These are phyloP conservation scores for Etheostoma nigrum DNA, from an alignment of 2,797 vertebrate species.

Conservation along the genomic window DNA sequence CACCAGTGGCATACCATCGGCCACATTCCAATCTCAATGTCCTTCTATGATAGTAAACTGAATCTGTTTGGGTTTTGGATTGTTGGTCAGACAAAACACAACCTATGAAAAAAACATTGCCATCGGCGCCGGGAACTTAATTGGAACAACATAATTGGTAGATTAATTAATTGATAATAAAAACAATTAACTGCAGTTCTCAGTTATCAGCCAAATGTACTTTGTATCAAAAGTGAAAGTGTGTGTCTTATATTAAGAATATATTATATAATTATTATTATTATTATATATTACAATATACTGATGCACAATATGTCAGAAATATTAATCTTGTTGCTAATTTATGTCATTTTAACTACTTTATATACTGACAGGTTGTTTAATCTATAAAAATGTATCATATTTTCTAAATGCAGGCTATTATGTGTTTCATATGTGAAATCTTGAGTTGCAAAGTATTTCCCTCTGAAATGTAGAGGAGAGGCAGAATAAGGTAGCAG, in stretches of 20 bases:
- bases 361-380: not conserved
- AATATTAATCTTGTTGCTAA: not conserved
- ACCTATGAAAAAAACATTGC: not conserved
- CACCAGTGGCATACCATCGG: no score
- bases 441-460: not conserved
- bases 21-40: no score
- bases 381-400: not conserved
- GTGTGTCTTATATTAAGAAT: not conserved
- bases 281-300: not conserved
- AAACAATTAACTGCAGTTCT: not conserved
- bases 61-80: not conserved
- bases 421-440: not conserved
- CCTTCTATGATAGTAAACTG: not conserved
- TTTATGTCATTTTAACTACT: not conserved
- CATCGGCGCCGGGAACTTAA: not conserved
- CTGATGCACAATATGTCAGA: not conserved
- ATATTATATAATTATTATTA: no score
- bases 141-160: not conserved
- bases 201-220: not conserved
- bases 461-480: not conserved
- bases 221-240: not conserved
- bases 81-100: not conserved
- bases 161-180: not conserved
- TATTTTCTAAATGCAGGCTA: not conserved
- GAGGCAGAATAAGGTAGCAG: not conserved